phyloP scores from a whole-genome alignment of 1,140 invertebrate species.

The Macrobrachium nipponense region DNA sequence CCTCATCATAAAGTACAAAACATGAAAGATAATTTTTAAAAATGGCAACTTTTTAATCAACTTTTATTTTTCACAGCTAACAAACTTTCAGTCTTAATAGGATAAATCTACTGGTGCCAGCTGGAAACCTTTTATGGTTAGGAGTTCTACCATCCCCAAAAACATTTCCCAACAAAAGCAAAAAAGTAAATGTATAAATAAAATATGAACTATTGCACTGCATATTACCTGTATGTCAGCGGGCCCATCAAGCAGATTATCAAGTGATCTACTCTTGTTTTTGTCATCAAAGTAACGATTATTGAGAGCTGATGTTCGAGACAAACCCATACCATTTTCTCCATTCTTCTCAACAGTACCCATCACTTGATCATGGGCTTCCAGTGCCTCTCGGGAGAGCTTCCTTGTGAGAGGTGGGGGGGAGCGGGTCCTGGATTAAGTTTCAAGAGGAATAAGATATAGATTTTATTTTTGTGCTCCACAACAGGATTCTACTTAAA shows the following conservation, averaged over 20 bases:
- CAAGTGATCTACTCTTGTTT: conserved; percentile 83
- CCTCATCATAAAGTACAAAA: no score
- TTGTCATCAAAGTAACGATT: conserved; percentile 84
- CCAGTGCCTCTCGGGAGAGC: conserved; percentile 61
- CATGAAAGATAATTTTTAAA: no score
- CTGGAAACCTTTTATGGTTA: no score
- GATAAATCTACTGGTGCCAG: no score
- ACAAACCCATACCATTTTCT: conserved; percentile 72
- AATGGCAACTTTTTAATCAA: no score
- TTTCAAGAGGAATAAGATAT: not conserved
- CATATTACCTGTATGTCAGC: conserved; percentile 61
- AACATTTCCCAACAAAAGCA: no score
- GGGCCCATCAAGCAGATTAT: conserved; percentile 79
- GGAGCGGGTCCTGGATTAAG: conserved; percentile 50
- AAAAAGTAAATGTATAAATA: conserved; percentile 14
- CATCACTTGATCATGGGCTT: conserved; percentile 61
- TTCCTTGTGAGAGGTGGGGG: conserved; percentile 59
- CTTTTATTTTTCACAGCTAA: no score
- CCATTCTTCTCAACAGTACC: conserved; percentile 31
- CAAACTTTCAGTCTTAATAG: no score
- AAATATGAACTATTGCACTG: not conserved
- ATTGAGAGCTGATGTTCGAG: conserved; percentile 86
- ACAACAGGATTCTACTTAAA: not conserved
- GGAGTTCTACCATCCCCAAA: no score
- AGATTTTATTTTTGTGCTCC: not conserved